Base-by-base conservation (phyloP, 2,888 invertebrate genomes). In the Laspeyria flexula region DNA sequence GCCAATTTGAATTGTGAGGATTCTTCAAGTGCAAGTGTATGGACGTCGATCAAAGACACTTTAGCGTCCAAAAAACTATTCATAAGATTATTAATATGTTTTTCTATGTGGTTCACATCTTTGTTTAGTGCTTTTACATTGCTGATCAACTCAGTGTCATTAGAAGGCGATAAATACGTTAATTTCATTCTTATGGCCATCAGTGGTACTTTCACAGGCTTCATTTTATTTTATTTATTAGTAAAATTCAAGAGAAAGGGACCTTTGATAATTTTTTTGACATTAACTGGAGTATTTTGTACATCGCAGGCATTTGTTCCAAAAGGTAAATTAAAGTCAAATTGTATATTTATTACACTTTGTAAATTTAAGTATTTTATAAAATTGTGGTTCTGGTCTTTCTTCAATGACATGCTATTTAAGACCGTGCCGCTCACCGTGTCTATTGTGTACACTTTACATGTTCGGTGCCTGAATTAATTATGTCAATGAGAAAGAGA, bases 141-240 rank as follows among this genome's bases (percentile, higher is more conserved):
- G 69, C 94, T 75, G 10, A 87, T 96, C 12, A 96, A 96, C 75
- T 94, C 96, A 0, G 95, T 96, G 0, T 92, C 94, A 0, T 82
- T 96, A 31, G 93, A 94, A 42, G 96, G 96, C 0, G 94, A 96
- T 77, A 95, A 95, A 71, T 96, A 96, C 73, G 70, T 95, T 3
- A 96, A 96, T 78, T 96, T 96, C 73, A 94, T 95, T 4, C 71
- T 94, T 27, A 93, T 94, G n/a, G 81, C 93, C 0, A 58, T 93
- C 5, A 85, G 93, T 6, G 95, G 86, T 63, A 82, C 95, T 31
- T 95, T 95, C 0, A 94, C 93, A 0, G 93, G 93, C 64, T 68
- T 93, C 13, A 70, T 87, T 15, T 91, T 93, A 46, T 92, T 90
- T 43, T 85, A 91, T 46, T 73, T 93, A 31, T 80, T 94, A 39